Base-by-base conservation (phyloP, 2,888 invertebrate species). In the Auanema sp. region DNA sequence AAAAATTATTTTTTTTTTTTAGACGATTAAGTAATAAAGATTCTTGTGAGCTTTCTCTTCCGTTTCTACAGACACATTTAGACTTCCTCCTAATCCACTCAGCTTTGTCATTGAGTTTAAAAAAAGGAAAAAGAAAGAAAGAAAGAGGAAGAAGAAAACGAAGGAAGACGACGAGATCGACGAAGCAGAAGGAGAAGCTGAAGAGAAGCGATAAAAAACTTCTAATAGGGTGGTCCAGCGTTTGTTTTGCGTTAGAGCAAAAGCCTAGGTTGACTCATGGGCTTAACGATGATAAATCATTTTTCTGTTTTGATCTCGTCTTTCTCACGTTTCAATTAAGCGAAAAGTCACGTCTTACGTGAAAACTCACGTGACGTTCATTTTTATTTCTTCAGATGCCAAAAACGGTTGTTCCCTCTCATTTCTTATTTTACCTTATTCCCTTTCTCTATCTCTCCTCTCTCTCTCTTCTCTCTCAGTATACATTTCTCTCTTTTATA, bases 401-500 rank as follows among this genome's bases (percentile, higher is more conserved):
- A 21, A n/a, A 5, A n/a, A 49, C 43, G 12, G 23, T 57, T 40
- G 21, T 43, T 44, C 57, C n/a, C 8, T 43, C 57, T 23, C 8
- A 44, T 59, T 61, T 54, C 54, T 58, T 54, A 49, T 47, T 54
- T 24, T 43, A 50, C 47, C 23, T 33, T 24, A 25, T 59, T 51
- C 4, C 8, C 33, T 33, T 33, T 33, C 33, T 33, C 33, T 33
- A 42, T 57, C 52, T 54, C 50, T 14, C 52, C 33, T 18, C 12
- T 47, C 57, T 66, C 51, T 49, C 16, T 40, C 50, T 47, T 42
- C 52, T 43, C n/a, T 18, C 23, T 42, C 21, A n/a, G n/a, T 54
- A 10, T 44, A 14, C 24, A 1, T 44, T 23, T 44, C 25, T 21
- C 33, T 10, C 23, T 21, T 24, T 49, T 49, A 5, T n/a, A 33